Evolutionary conservation across 2,888 invertebrate species (phyloP), one percentile per base, ranked within the genome.

Genomic region (Drosophila recens): DNA sequence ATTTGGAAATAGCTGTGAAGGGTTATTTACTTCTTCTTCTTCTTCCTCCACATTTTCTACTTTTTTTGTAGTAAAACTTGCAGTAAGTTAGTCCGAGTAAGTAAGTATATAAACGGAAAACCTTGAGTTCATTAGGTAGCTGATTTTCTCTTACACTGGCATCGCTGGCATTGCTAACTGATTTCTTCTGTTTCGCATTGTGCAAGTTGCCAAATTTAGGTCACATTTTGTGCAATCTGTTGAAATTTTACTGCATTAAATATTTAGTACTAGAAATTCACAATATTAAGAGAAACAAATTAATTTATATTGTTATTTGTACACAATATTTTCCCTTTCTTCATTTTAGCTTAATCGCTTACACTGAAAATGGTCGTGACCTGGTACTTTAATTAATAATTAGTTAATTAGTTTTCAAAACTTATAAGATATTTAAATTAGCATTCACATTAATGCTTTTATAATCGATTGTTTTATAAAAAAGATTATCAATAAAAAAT

Each of bases 1-100:
- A 87, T 87, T 89, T 78, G 78, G 71, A 72, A 87, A 89, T 79
- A 72, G 76, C 80, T 70, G 6, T 54, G 54, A 86, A 82, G 80
- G 84, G 83, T 82, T 82, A 75, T 75, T 79, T 63, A 57, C 58
- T 53, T 67, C 43, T 57, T 68, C 38, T 9, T 17, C 34, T 9
- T 17, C 34, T 42, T 33, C 8, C 23, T 33, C 5, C 33, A 13
- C 42, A n/a, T 20, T 15, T 23, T 40, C 6, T 15, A 5, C n/a
- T 9, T n/a, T 15, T 48, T 48, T 48, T 46, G 15, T 13, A 54
- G 45, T 45, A 3, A 5, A 45, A 62, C 46, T 59, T 62, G 42
- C 45, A 42, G 33, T 15, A 59, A 59, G 53, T 57, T 59, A 63
- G 46, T 57, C 33, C 20, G 9, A 5, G 38, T 45, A 46, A 52